phyloP scores from a whole-genome alignment of 2,888 invertebrate genomes.

The Pherbina coryleti region DNA sequence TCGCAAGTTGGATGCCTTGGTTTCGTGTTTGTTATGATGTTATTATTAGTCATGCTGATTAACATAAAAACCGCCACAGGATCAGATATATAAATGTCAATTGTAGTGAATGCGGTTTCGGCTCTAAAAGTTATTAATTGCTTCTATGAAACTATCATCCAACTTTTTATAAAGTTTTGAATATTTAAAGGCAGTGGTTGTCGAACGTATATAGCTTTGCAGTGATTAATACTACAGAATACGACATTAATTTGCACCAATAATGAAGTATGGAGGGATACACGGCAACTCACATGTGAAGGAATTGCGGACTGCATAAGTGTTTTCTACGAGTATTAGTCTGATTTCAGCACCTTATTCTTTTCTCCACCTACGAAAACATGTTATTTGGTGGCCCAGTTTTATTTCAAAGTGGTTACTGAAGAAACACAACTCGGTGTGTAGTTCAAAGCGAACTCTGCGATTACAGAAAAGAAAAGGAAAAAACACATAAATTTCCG shows the following conservation, averaged over 20 bases:
- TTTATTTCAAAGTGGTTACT: not conserved
- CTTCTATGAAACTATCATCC: no score
- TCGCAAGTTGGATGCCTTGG: constrained; percentile 4
- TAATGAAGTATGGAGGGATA: no score
- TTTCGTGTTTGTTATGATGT: not conserved
- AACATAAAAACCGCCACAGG: constrained; percentile 43
- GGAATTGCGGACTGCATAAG: no score
- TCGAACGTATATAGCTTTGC: no score
- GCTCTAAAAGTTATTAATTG: not conserved
- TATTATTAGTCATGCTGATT: constrained; percentile 26
- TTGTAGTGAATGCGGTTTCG: constrained; percentile 29
- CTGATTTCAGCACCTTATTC: no score
- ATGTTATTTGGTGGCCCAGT: not conserved
- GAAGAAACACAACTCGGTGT: not conserved
- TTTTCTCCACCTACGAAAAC: no score
- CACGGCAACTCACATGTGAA: no score
- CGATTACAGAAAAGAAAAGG: not conserved
- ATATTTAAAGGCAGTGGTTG: no score
- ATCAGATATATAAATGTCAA: constrained; percentile 45
- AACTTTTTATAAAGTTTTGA: no score
- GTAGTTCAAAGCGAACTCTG: not conserved
- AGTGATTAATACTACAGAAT: no score
- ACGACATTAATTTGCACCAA: no score
- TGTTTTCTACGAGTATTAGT: no score
- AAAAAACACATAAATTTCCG: not conserved